Conservation (phyloP, 2,888 invertebrate species). For the Hirtodrosophila cameraria region DNA sequence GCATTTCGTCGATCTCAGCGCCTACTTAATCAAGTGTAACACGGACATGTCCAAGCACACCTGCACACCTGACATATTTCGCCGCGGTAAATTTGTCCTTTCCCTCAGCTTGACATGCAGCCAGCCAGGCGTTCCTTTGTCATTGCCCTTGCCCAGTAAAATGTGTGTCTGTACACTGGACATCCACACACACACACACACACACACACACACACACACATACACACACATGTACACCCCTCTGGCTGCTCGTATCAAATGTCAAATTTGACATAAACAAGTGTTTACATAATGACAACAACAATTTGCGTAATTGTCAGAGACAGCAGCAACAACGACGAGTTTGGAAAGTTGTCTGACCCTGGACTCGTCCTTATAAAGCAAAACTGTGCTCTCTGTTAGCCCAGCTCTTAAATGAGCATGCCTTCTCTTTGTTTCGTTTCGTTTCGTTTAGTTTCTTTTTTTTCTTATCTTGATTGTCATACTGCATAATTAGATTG, state of each 20-base stretch:
- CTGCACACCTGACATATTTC: slow-evolving; percentile 66
- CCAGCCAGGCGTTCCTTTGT: not conserved
- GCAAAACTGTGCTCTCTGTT: too few species aligned
- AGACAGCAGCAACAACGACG: slow-evolving; percentile 26
- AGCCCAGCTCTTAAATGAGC: slow-evolving; percentile 2
- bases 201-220: not conserved
- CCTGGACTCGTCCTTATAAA: slow-evolving; percentile 7
- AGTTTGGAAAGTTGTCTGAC: slow-evolving; percentile 15
- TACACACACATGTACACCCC: not conserved
- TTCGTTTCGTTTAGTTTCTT: not conserved
- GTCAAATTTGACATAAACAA: slow-evolving; percentile 79
- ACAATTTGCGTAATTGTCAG: slow-evolving; percentile 78
- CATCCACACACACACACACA: not conserved
- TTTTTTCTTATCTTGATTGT: slow-evolving; percentile 32
- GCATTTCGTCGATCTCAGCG: slow-evolving; percentile 78
- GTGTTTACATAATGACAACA: slow-evolving; percentile 80
- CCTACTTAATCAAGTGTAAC: slow-evolving; percentile 77
- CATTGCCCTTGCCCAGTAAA: slow-evolving; percentile 7
- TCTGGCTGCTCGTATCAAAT: slow-evolving; percentile 63
- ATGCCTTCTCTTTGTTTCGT: slow-evolving; percentile 12
- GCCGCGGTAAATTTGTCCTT: slow-evolving; percentile 4
- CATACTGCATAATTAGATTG: slow-evolving; percentile 50
- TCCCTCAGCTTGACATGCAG: too few species aligned
- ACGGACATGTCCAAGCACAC: slow-evolving; percentile 71
- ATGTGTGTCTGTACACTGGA: not conserved